These are phyloP conservation scores for Ichneumoninae sp. DNA, from an alignment of 2,888 invertebrate species.

Conservation along the genomic window DNA sequence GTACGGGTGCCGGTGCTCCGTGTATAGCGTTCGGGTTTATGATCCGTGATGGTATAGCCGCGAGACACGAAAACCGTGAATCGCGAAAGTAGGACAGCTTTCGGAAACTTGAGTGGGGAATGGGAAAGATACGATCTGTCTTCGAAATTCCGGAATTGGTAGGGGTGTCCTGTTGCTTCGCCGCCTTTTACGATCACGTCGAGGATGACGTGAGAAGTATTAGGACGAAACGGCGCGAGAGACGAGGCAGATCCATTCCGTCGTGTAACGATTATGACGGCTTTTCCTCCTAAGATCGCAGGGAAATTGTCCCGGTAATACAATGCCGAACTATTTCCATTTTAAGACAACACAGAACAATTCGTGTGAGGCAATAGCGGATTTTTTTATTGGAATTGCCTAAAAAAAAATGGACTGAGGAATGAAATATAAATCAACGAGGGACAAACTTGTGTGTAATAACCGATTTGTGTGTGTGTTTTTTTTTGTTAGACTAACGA, in stretches of 20 bases:
- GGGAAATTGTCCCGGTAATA: background rate
- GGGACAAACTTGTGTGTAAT: too few species aligned
- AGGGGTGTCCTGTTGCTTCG: slow-evolving; percentile 33
- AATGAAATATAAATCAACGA: too few species aligned
- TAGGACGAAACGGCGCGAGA: background rate
- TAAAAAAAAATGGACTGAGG: too few species aligned
- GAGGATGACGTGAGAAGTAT: background rate
- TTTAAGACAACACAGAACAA: too few species aligned
- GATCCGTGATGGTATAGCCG: background rate
- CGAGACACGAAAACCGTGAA: background rate
- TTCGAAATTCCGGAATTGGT: slow-evolving; percentile 16
- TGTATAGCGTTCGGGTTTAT: background rate
- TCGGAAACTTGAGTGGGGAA: background rate
- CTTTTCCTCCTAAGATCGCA: background rate
- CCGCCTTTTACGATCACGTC: slow-evolving; percentile 3
- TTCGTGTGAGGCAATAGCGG: too few species aligned
- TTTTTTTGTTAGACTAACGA: too few species aligned
- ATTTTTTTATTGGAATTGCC: too few species aligned
- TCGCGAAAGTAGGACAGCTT: background rate
- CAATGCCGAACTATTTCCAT: too few species aligned
- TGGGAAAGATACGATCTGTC: slow-evolving; percentile 7
- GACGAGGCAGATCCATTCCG: background rate
- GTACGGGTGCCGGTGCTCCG: background rate
- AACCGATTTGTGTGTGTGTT: too few species aligned
- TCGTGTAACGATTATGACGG: background rate